These are phyloP conservation scores for Helicolenus hilgendorfi DNA, from an alignment of 2,797 vertebrate genomes.

Conservation along the genomic window DNA sequence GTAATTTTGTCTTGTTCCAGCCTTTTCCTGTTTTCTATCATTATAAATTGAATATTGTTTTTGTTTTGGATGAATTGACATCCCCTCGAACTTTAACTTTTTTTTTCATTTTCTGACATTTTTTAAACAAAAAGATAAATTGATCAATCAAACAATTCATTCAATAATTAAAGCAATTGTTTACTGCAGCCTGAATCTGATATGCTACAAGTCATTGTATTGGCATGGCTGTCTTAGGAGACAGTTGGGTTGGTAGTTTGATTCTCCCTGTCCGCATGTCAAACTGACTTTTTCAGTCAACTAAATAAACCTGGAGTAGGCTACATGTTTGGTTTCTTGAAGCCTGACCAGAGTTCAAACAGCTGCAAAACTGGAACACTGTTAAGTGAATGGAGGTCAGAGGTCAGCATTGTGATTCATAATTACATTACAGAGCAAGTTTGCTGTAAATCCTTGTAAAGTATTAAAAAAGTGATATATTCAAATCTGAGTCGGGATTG, in stretches of 20 bases:
- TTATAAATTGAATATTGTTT: not conserved
- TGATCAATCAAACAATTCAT: not conserved
- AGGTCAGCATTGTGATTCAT: slow-evolving; percentile 5
- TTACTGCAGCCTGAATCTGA: not conserved
- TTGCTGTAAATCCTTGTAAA: not conserved
- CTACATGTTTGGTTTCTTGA: not conserved
- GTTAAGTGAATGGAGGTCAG: not conserved
- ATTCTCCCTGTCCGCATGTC: too few species aligned
- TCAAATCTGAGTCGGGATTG: not conserved
- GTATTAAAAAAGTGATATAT: not conserved
- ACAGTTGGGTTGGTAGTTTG: not conserved
- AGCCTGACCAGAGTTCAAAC: not conserved
- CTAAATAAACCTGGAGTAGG: not conserved
- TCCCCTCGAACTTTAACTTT: not conserved
- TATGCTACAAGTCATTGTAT: not conserved
- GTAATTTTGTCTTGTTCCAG: too few species aligned
- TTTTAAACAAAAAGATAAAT: not conserved
- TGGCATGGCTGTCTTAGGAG: not conserved
- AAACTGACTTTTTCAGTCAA: not conserved
- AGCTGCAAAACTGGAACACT: not conserved
- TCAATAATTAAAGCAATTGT: not conserved
- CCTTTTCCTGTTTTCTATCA: not conserved
- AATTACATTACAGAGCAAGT: not conserved
- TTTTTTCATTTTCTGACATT: not conserved
- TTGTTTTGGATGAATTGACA: too few species aligned